Evolutionary conservation across 2,797 vertebrate genomes (phyloP).

Genomic region (Vespertilio murinus): DNA sequence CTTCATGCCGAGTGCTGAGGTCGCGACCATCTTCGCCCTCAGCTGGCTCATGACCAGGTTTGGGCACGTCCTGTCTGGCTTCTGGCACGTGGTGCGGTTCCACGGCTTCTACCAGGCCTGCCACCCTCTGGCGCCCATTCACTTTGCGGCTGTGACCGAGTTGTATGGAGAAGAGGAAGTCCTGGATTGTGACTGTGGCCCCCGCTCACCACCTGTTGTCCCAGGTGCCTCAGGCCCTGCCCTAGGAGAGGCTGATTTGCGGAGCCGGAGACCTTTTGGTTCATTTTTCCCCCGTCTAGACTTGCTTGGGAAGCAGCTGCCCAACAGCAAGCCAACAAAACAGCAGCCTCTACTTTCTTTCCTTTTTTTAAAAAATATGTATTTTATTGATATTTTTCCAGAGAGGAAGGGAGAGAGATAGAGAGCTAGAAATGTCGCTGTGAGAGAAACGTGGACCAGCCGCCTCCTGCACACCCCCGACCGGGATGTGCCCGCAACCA

Average conservation of each 20-base stretch:
- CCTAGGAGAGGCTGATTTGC: conserved; percentile 97
- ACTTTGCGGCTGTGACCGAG: conserved; percentile 98
- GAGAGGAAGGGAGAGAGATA: too few relatives aligned
- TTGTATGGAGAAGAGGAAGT: conserved; percentile 94
- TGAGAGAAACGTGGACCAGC: too few relatives aligned
- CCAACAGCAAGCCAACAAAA: conserved; percentile 87
- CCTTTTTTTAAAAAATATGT: too few relatives aligned
- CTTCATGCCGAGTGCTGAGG: conserved; percentile 99
- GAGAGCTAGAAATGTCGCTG: too few relatives aligned
- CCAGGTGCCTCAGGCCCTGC: conserved; percentile 98
- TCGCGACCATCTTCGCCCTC: conserved; percentile 98
- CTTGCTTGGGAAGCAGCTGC: conserved; percentile 90
- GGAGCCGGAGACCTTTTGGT: conserved; percentile 97
- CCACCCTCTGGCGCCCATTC: conserved; percentile 98
- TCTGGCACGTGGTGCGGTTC: conserved; percentile 97
- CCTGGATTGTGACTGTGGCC: conserved; percentile 96
- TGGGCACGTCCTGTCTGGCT: conserved; percentile 96
- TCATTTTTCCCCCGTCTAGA: conserved; percentile 96
- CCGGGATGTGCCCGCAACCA: too few relatives aligned
- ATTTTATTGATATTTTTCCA: too few relatives aligned
- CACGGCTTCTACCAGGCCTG: conserved; percentile 99
- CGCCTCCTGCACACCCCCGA: too few relatives aligned
- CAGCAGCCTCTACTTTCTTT: too few relatives aligned
- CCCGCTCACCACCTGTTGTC: conserved; percentile 98
- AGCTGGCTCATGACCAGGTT: conserved; percentile 99